These are phyloP conservation scores for Hirtodrosophila alboralis DNA, from an alignment of 2,888 invertebrate genomes.

Conservation along the genomic window DNA sequence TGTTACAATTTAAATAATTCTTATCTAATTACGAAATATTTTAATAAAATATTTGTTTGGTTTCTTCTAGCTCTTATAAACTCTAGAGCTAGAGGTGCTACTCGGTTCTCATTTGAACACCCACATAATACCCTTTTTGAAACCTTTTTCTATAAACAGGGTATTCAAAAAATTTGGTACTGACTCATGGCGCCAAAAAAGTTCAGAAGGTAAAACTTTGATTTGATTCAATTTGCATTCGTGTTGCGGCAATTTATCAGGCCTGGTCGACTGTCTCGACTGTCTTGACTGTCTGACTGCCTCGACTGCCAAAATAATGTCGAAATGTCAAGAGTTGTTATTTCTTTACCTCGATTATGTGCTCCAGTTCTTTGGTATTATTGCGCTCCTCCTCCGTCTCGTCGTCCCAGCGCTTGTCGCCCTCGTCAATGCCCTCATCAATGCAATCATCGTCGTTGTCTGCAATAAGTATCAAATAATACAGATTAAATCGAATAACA, in stretches of 20 bases:
- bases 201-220: constrained; percentile 42
- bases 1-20: no score
- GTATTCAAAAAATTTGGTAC: constrained; percentile 32
- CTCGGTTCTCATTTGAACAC: no score
- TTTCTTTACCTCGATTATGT: constrained; percentile 83
- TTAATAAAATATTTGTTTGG: no score
- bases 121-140: background rate
- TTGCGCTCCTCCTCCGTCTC: constrained; percentile 85
- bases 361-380: constrained; percentile 84
- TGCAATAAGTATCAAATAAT: constrained; percentile 59
- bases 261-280: no score
- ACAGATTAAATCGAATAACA: constrained; percentile 13
- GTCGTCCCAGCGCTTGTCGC: constrained; percentile 86
- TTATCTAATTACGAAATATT: no score
- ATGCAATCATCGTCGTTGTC: constrained; percentile 95
- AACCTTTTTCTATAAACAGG: constrained; percentile 8
- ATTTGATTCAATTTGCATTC: constrained; percentile 63
- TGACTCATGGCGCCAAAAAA: constrained; percentile 44
- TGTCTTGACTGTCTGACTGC: no score
- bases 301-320: constrained; percentile 48
- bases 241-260: constrained; percentile 59
- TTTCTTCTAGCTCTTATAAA: no score
- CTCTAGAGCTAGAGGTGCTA: no score
- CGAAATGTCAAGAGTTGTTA: constrained; percentile 61
- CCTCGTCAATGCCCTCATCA: constrained; percentile 92